Evolutionary conservation across 1,140 invertebrate species (phyloP).

Genomic region (Halictus rubicundus): DNA sequence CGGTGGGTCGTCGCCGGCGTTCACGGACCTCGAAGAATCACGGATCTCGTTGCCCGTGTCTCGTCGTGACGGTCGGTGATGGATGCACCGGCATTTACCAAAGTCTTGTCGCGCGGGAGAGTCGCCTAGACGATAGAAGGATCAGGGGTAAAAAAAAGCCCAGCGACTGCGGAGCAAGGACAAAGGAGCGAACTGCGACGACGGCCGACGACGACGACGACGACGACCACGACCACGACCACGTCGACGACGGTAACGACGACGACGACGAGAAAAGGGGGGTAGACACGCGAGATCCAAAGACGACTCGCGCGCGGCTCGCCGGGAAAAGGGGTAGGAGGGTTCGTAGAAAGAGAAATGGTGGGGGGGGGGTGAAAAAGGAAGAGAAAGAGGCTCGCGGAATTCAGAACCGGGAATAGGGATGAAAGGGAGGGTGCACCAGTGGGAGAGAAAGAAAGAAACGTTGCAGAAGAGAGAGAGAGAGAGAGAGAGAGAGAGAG

Average conservation of each 20-base stretch:
- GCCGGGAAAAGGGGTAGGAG: not conserved
- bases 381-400: slow-evolving; percentile 49
- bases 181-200: slow-evolving; percentile 8
- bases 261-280: too few species aligned
- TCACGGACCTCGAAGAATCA: too few species aligned
- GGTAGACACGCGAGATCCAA: slow-evolving; percentile 25
- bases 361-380: slow-evolving; percentile 11
- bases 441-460: not conserved
- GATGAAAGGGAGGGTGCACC: not conserved
- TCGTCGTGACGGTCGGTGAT: slow-evolving; percentile 49
- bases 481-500: slow-evolving; percentile 42
- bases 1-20: too few species aligned
- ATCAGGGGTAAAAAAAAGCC: slow-evolving; percentile 39
- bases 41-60: too few species aligned
- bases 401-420: slow-evolving; percentile 29
- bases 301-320: not conserved
- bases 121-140: slow-evolving; percentile 48
- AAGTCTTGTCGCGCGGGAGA: slow-evolving; percentile 49
- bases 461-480: not conserved
- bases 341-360: slow-evolving; percentile 22
- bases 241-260: too few species aligned
- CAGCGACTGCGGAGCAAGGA: slow-evolving; percentile 28
- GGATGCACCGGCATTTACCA: slow-evolving; percentile 60
- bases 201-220: not conserved
- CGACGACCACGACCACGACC: too few species aligned